phyloP scores from a whole-genome alignment of 2,113 vertebrate genomes.

The Galbula dea region DNA sequence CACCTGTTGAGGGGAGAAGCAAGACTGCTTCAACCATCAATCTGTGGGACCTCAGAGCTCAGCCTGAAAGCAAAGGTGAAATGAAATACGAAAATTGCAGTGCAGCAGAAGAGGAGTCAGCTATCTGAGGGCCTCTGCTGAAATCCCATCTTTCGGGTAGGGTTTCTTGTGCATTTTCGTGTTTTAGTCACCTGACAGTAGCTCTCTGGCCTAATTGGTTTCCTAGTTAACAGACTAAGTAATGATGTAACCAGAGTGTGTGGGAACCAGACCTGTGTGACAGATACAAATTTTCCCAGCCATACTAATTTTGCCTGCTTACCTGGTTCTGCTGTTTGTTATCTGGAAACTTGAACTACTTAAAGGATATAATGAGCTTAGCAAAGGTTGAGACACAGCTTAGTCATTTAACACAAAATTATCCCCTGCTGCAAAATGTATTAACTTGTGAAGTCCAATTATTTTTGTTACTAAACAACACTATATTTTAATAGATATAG shows the following conservation, averaged over 20 bases:
- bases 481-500: not conserved
- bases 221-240: conserved; percentile 83
- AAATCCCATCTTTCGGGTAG: conserved; percentile 91
- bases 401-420: conserved; percentile 60
- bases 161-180: conserved; percentile 89
- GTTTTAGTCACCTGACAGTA: conserved; percentile 90
- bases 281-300: conserved; percentile 95
- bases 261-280: conserved; percentile 95
- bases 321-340: conserved; percentile 85
- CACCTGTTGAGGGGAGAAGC: conserved; percentile 76
- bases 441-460: conserved; percentile 38
- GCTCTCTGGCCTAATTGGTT: conserved; percentile 82
- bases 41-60: conserved; percentile 87
- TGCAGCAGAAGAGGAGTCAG: conserved; percentile 86
- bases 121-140: conserved; percentile 90
- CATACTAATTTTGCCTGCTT: conserved; percentile 85
- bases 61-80: conserved; percentile 98
- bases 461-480: conserved; percentile 21
- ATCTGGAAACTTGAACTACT: conserved; percentile 90
- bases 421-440: conserved; percentile 27
- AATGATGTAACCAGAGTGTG: conserved; percentile 99
- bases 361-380: conserved; percentile 72
- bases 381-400: conserved; percentile 61
- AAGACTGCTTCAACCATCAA: conserved; percentile 75
- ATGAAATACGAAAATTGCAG: conserved; percentile 98